Evolutionary conservation across 1,140 invertebrate species (phyloP), one percentile per base, ranked within the genome.

Genomic region (Maconellicoccus hirsutus): DNA sequence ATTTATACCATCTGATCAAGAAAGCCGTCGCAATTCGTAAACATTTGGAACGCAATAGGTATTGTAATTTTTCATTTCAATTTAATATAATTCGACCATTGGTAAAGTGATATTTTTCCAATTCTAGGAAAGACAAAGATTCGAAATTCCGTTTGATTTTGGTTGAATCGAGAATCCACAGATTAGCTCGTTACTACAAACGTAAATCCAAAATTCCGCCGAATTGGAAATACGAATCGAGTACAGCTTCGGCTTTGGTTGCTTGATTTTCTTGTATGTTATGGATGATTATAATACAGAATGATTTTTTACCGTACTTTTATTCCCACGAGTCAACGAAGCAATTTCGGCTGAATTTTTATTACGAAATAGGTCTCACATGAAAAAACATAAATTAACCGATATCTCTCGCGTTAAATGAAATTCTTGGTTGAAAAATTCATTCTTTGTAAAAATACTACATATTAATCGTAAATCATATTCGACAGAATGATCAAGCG

Each of bases 11-110:
- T 79, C 83, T 99, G 76, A 99, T 99, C 81, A 99, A 99, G 82
- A 99, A 98, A 80, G 97, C 97, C 73, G 97, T 99, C 1, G 92
- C 94, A 74, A 98, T 99, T 79, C 88, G 97, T 73, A 99, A 99
- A 81, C 97, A 99, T 83, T 88, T 99, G 82, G 97, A 99, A 80
- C 87, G 93, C 71, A 98, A 95, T 81, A 89, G 86, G 78, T 88
- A 74, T n/a, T 63, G 27, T 52, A 19, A 71, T 3, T 12, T 33
- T 33, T 12, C 4, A 33, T n/a, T n/a, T 33, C 29, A 33, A 33
- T 33, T 12, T 6, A 3, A 33, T 33, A 3, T 33, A 6, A 3
- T 33, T 33, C 12, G 12, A 6, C 29, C 4, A 6, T 33, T 33
- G 29, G 3, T 33, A 6, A 33, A 33, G 3, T 33, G 29, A n/a